These are phyloP conservation scores for Tineola bisselliella DNA, from an alignment of 2,888 invertebrate species.

Conservation along the genomic window DNA sequence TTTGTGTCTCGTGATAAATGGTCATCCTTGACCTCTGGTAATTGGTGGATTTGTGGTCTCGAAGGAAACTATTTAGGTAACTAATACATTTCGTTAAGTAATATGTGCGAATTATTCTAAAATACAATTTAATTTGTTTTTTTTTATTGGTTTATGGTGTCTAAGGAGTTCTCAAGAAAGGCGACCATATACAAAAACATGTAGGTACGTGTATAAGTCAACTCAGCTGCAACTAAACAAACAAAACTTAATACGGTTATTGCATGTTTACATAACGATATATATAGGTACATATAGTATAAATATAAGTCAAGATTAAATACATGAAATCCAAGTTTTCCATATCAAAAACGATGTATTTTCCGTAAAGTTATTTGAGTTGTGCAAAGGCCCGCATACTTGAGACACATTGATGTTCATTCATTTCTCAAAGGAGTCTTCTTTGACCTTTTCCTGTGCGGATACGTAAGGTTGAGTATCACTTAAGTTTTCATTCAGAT, in stretches of 20 bases:
- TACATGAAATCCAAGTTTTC: neutral
- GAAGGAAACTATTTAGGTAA: constrained; percentile 5
- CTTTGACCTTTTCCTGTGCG: constrained; percentile 7
- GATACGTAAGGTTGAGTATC: constrained; percentile 1
- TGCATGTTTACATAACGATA: too few species aligned
- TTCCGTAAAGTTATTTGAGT: constrained; percentile 1
- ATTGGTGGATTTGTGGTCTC: constrained; percentile 7
- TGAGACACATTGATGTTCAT: constrained; percentile 32
- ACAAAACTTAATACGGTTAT: too few species aligned
- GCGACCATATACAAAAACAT: too few species aligned
- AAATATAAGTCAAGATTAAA: neutral
- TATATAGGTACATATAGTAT: too few species aligned
- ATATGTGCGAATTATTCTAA: neutral
- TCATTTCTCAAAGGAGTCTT: constrained; percentile 29
- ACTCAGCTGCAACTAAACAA: too few species aligned
- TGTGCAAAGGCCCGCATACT: neutral
- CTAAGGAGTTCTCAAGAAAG: too few species aligned
- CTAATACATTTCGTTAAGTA: neutral
- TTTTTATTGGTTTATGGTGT: too few species aligned
- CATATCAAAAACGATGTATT: neutral
- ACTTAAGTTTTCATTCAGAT: neutral
- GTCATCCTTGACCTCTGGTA: constrained; percentile 16
- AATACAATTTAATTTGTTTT: too few species aligned
- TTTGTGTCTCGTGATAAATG: constrained; percentile 55
- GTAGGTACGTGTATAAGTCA: too few species aligned